These are phyloP conservation scores for Hiodon tergisus DNA, from an alignment of 2,113 vertebrate genomes.

Conservation along the genomic window DNA sequence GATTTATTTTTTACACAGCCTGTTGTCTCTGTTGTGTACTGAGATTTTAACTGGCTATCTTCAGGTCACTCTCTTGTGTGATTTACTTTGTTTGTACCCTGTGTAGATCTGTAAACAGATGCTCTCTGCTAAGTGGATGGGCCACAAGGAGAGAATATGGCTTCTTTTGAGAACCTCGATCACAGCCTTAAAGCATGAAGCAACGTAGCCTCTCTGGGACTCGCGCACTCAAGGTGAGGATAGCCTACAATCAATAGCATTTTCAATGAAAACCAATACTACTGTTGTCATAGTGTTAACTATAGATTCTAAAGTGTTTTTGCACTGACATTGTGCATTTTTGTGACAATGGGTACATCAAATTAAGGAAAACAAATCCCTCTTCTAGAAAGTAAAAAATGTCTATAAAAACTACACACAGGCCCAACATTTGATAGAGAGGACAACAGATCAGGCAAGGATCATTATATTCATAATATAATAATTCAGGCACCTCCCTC, in stretches of 20 bases:
- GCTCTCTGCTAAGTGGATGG: constrained; percentile 70
- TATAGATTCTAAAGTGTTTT: too few relatives aligned
- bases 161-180: not conserved
- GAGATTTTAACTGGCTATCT: constrained; percentile 76
- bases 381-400: not conserved
- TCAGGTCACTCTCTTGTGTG: constrained; percentile 72
- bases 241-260: too few relatives aligned
- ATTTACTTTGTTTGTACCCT: constrained; percentile 77
- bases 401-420: too few relatives aligned
- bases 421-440: not conserved
- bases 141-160: not conserved
- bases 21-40: constrained; percentile 42
- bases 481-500: not conserved
- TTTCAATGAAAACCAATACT: too few relatives aligned
- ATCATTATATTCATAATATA: constrained; percentile 7
- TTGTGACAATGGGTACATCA: too few relatives aligned
- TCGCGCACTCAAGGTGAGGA: too few relatives aligned
- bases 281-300: too few relatives aligned
- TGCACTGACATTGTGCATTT: not conserved
- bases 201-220: too few relatives aligned
- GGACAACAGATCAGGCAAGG: constrained; percentile 3
- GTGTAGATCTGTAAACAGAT: constrained; percentile 95
- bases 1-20: not conserved
- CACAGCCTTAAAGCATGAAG: not conserved
- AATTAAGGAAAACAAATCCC: not conserved